A percentile compares a stretch with the other conserved stretches of the same genome.
These are phyloP conservation scores for Drosophila albomicans DNA, from an alignment of 1,140 invertebrate species.

Conservation along the genomic window DNA sequence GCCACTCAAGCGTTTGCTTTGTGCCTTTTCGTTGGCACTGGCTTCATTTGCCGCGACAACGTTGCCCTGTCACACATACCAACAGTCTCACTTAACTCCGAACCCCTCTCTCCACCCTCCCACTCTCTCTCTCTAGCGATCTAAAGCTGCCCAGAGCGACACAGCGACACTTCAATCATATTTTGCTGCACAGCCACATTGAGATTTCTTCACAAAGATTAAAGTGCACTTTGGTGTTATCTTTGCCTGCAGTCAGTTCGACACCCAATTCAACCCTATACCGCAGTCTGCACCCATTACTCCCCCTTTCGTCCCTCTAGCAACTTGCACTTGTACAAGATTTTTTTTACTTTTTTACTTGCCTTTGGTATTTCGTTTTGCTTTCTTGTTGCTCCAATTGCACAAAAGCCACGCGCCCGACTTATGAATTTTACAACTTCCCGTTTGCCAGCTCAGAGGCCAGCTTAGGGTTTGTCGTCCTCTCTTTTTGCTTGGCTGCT, in stretches of 20 bases:
- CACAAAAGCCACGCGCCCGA: slow-evolving; percentile 73
- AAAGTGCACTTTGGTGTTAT: slow-evolving; percentile 82
- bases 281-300: neutral
- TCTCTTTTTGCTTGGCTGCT: slow-evolving; percentile 26
- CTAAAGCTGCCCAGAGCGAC: slow-evolving; percentile 12
- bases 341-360: slow-evolving; percentile 14
- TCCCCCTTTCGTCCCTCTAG: neutral
- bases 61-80: slow-evolving; percentile 3
- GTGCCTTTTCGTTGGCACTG: slow-evolving; percentile 40
- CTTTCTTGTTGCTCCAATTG: slow-evolving; percentile 71
- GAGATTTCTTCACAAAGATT: slow-evolving; percentile 79
- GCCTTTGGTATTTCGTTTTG: slow-evolving; percentile 30
- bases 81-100: neutral
- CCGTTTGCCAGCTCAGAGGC: slow-evolving; percentile 62
- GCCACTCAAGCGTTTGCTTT: slow-evolving; percentile 53
- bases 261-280: slow-evolving; percentile 41
- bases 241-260: slow-evolving; percentile 65
- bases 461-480: slow-evolving; percentile 62
- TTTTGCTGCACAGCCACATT: slow-evolving; percentile 63
- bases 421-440: slow-evolving; percentile 82
- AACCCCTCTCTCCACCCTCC: neutral
- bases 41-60: slow-evolving; percentile 38
- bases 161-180: slow-evolving; percentile 71
- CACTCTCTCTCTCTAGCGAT: neutral
- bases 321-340: slow-evolving; percentile 69